Conservation (phyloP, 1,140 invertebrate genomes). For the Amphibalanus amphitrite region DNA sequence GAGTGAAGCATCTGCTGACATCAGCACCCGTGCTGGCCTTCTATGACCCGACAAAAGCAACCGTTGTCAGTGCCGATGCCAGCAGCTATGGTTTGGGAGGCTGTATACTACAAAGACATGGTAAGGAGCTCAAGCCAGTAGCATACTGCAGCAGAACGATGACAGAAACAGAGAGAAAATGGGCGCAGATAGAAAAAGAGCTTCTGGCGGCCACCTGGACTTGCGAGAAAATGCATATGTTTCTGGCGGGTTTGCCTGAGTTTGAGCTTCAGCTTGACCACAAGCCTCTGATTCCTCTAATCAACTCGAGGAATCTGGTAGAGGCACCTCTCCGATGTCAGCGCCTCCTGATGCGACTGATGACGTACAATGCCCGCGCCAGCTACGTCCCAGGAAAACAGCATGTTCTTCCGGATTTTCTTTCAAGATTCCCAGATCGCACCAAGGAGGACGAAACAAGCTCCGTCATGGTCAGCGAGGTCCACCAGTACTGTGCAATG, state of each 20-base stretch:
- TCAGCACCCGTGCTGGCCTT: not conserved
- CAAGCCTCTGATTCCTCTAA: not conserved
- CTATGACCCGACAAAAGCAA: not conserved
- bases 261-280: not conserved
- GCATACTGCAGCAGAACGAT: not conserved
- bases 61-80: not conserved
- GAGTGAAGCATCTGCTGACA: not conserved
- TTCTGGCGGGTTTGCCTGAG: not conserved
- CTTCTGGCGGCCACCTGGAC: not conserved
- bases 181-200: not conserved
- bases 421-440: not conserved
- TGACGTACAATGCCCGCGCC: not conserved
- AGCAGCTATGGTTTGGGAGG: not conserved
- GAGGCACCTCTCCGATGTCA: not conserved
- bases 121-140: not conserved
- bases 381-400: not conserved
- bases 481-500: not conserved
- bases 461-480: not conserved
- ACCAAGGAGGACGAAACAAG: not conserved
- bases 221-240: not conserved
- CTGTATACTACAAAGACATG: not conserved
- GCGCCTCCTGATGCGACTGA: not conserved
- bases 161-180: not conserved
- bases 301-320: not conserved
- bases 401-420: not conserved